Evolutionary conservation across 2,888 invertebrate species (phyloP).

Genomic region (Cenopis cana): DNA sequence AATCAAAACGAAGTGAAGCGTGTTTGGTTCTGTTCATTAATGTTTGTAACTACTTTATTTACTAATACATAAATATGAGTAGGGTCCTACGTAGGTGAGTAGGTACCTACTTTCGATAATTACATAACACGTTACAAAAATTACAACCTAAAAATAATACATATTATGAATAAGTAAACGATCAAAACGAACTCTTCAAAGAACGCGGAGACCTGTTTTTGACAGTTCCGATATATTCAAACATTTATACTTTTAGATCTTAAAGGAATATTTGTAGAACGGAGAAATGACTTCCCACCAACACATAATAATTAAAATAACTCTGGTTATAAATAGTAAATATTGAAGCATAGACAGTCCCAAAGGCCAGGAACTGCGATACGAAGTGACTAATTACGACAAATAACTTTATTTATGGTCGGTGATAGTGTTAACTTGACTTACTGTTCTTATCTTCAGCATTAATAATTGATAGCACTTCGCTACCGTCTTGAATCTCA

Average conservation of each 20-base stretch:
- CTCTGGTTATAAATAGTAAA: conserved; percentile 18
- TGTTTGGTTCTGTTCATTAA: not conserved
- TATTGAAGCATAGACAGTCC: conserved; percentile 41
- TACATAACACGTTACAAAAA: not conserved
- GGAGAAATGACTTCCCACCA: conserved; percentile 17
- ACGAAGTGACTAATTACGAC: conserved; percentile 68
- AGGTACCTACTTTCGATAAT: not conserved
- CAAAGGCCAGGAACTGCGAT: conserved; percentile 55
- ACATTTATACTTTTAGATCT: conserved; percentile 3
- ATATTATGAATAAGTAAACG: not conserved
- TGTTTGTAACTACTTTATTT: not conserved
- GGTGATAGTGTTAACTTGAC: conserved; percentile 42
- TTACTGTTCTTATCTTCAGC: conserved; percentile 26
- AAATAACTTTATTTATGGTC: conserved; percentile 58
- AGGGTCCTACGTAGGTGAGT: too few species aligned
- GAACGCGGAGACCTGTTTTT: not conserved
- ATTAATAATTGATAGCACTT: conserved; percentile 17
- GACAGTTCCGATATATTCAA: not conserved
- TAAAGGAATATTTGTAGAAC: not conserved
- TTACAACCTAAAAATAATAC: not conserved
- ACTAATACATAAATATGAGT: not conserved
- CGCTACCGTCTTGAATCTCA: not conserved
- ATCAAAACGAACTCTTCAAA: not conserved
- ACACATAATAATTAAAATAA: not conserved
- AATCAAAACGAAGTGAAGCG: not conserved